Percentiles rank a stretch among this genome's conserved stretches.
Evolutionary conservation across 2,888 invertebrate species (phyloP).

Genomic region (Loripinus fragilis): DNA sequence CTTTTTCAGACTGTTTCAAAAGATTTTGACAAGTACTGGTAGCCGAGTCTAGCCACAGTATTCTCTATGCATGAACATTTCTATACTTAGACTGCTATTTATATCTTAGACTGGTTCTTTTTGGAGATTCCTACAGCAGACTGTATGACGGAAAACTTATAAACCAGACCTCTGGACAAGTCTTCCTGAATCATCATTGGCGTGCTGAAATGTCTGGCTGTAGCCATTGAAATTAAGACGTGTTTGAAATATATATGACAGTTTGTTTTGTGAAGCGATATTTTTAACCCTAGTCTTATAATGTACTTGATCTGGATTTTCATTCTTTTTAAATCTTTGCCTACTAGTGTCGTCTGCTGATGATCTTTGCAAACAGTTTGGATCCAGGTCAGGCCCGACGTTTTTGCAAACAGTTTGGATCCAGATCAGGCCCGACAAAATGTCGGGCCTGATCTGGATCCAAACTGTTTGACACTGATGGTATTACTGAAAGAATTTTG

Average conservation of each 20-base stretch:
- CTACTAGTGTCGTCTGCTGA: no score
- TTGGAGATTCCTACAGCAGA: conserved; percentile 42
- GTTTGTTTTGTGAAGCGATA: neutral
- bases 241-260: neutral
- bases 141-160: conserved; percentile 50
- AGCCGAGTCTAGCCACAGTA: neutral
- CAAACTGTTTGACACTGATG: no score
- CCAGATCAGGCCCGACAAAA: no score
- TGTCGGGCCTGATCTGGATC: no score
- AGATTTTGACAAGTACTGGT: conserved; percentile 60
- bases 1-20: conserved; percentile 26
- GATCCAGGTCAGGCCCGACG: no score
- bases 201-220: conserved; percentile 57
- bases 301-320: no score
- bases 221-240: conserved; percentile 21
- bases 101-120: conserved; percentile 38
- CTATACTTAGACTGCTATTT: neutral
- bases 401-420: no score
- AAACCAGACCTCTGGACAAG: conserved; percentile 57
- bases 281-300: no score
- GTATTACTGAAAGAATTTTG: no score
- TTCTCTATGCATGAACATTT: neutral
- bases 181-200: conserved; percentile 60
- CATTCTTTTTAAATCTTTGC: no score
- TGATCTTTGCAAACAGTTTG: no score